Percentiles rank a stretch among this genome's conserved stretches.
Conservation (phyloP, 2,888 invertebrate genomes). For the Argyresthia albistria region DNA sequence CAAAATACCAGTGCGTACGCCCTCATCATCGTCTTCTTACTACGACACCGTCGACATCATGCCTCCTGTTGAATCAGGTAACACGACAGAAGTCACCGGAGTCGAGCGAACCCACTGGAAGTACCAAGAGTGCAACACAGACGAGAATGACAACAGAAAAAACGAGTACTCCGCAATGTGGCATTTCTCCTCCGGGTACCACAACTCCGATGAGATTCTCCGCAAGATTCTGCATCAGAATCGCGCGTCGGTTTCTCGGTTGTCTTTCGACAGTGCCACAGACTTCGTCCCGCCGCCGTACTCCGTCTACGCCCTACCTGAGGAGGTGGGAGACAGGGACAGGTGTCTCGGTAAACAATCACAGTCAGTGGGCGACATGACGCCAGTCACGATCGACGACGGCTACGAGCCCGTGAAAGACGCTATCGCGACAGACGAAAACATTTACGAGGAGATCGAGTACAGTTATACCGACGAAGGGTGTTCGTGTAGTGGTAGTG, state of each 20-base stretch:
- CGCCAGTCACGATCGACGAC: conserved; percentile 50
- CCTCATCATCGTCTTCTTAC: conserved; percentile 27
- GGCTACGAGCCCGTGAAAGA: conserved; percentile 62
- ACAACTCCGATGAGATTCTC: conserved; percentile 54
- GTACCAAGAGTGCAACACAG: conserved; percentile 53
- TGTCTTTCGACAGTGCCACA: conserved; percentile 49
- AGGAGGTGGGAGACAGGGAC: conserved; percentile 61
- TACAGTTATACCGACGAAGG: conserved; percentile 57
- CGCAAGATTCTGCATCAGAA: conserved; percentile 42
- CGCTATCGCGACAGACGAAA: conserved; percentile 52
- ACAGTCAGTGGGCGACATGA: conserved; percentile 47
- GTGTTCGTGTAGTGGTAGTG: conserved; percentile 59
- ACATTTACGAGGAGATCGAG: conserved; percentile 64
- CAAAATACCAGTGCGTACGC: conserved; percentile 27
- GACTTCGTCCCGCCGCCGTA: conserved; percentile 46
- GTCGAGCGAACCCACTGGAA: conserved; percentile 64
- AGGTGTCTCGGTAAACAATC: conserved; percentile 15
- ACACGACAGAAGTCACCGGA: conserved; percentile 27
- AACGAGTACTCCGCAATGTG: conserved; percentile 53
- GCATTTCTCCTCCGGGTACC: conserved; percentile 60
- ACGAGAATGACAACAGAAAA: conserved; percentile 31
- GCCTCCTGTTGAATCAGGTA: neutral
- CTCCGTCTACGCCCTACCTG: conserved; percentile 50
- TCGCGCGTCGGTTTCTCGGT: conserved; percentile 45
- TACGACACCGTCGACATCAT: conserved; percentile 24